Conservation (phyloP, 2,797 vertebrate genomes). For the Adrianichthys oophorus region DNA sequence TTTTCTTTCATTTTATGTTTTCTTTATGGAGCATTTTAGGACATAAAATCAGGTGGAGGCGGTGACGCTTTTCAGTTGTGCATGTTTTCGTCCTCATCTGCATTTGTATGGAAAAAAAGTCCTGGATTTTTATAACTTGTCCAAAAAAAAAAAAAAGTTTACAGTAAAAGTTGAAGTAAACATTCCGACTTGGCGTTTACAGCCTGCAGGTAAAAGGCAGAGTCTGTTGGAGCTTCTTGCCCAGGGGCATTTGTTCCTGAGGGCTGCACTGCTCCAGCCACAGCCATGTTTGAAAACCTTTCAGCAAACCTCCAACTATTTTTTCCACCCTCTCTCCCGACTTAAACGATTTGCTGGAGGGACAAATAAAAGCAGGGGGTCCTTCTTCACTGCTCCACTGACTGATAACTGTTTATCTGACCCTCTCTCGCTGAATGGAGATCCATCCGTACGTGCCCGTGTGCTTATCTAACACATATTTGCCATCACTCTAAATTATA, state of each 20-base stretch:
- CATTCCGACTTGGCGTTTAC: conserved; percentile 35
- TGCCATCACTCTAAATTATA: conserved; percentile 75
- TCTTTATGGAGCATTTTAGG: too few species aligned
- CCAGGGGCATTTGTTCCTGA: conserved; percentile 46
- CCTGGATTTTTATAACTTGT: conserved; percentile 52
- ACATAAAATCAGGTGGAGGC: too few species aligned
- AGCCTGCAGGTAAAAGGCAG: conserved; percentile 44
- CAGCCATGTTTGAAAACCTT: conserved; percentile 53
- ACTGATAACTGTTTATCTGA: conserved; percentile 73
- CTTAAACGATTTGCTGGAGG: conserved; percentile 69
- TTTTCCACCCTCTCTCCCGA: conserved; percentile 14
- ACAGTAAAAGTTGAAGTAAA: conserved; percentile 39
- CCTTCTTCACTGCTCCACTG: conserved; percentile 53
- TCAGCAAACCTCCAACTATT: conserved; percentile 33
- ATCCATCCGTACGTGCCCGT: conserved; percentile 8
- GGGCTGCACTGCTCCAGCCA: conserved; percentile 47
- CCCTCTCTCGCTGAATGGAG: conserved; percentile 49
- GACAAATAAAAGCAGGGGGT: conserved; percentile 65
- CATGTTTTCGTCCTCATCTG: conserved; percentile 32
- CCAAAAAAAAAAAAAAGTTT: conserved; percentile 55
- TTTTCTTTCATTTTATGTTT: too few species aligned
- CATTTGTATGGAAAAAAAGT: conserved; percentile 43
- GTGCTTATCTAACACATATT: conserved; percentile 63
- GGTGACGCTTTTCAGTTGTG: too few species aligned
- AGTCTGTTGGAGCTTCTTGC: conserved; percentile 44